Base-by-base conservation (phyloP, 1,140 invertebrate genomes). In the Bombus huntii region DNA sequence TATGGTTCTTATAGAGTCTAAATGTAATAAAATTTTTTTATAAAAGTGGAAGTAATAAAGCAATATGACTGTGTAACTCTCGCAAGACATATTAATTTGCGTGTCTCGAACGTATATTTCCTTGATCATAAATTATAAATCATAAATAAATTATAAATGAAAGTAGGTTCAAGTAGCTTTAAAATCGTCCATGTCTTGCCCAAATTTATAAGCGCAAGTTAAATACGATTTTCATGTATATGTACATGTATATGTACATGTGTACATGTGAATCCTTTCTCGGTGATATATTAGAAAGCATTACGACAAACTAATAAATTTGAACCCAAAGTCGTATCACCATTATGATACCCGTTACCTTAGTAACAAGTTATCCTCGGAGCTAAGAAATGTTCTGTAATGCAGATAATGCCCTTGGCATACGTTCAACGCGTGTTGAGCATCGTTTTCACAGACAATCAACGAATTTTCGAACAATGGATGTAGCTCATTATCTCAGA, bases 401-500 rank as follows among this genome's bases (percentile, higher is more conserved):
- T 81, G 79, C 86, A 73, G 74, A 89, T 89, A 84, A 85, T 76
- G 77, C 47, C 77, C 65, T 89, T 90, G 89, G 89, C 89, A 86
- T 86, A 73, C 70, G 88, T 89, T 89, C 85, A 90, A 87, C 75
- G 85, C 44, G 70, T 37, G 65, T 83, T 85, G 65, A 82, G 68
- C 81, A 76, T 76, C 62, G 39, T 66, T 74, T 62, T 76, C 72
- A 37, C 42, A 39, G 39, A 59, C 83, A 81, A 85, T 71, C 70
- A 47, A 77, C 28, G 39, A 66, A 53, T 66, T 65, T 65, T 34
- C 3, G 59, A 81, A 31, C 53, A 83, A 53, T 13, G 18, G 57
- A 31, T 13, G 13, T 53, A 15, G 22, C n/a, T 65, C 2, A 28
- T 47, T 28, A 37, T 25, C 8, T 22, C 10, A 18, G 8, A 65